Percentiles rank a stretch among this genome's conserved stretches.
phyloP scores from a whole-genome alignment of 2,888 invertebrate species.

The Beris chalybata region DNA sequence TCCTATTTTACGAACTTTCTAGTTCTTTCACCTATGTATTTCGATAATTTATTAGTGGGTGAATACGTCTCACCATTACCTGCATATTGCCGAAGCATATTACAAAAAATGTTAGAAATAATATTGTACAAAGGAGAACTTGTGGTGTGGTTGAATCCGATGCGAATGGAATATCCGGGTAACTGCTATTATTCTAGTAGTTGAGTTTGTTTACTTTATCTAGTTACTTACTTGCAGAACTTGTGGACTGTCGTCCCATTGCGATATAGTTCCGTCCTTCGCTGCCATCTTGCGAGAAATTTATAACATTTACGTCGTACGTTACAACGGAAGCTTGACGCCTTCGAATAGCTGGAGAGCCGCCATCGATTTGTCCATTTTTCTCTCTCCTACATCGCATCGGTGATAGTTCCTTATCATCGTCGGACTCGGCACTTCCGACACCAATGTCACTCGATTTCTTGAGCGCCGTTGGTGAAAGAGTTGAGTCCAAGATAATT shows the following conservation, averaged over 20 bases:
- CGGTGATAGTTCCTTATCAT: conserved; percentile 43
- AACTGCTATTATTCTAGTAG: too few species aligned
- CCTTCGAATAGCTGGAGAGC: conserved; percentile 48
- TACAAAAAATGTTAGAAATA: too few species aligned
- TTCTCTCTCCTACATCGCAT: conserved; percentile 14
- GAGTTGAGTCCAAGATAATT: conserved; percentile 55
- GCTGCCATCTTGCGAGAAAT: conserved; percentile 55
- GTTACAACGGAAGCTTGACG: conserved; percentile 56
- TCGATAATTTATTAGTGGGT: too few species aligned
- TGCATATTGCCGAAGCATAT: too few species aligned
- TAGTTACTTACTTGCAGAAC: conserved; percentile 54
- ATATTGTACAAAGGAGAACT: too few species aligned
- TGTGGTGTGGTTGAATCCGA: too few species aligned
- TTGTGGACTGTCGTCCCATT: conserved; percentile 55
- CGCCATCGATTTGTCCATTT: conserved; percentile 23
- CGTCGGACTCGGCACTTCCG: conserved; percentile 42
- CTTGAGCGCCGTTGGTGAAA: conserved; percentile 50
- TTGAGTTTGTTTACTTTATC: too few species aligned
- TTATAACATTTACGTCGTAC: conserved; percentile 56
- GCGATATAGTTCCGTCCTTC: conserved; percentile 55
- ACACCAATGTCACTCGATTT: neutral
- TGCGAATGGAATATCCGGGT: too few species aligned
- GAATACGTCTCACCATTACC: too few species aligned
- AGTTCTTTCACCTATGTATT: too few species aligned
- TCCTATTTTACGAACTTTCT: too few species aligned